Conservation (phyloP, 1,140 invertebrate species). For the Rhagoletis pomonella region DNA sequence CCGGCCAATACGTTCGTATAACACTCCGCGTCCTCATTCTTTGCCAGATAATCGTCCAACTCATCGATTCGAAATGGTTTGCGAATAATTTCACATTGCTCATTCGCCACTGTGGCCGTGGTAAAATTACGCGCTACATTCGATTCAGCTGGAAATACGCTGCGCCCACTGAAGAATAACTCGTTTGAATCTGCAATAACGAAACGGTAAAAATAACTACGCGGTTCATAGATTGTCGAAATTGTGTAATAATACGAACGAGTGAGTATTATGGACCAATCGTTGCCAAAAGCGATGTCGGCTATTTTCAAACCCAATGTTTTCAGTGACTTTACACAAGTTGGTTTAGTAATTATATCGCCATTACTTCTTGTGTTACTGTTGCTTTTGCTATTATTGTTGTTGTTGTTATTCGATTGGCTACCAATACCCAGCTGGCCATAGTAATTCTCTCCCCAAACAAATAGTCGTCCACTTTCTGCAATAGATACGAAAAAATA, state of each 20-base stretch:
- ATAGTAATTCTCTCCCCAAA: slow-evolving; percentile 79
- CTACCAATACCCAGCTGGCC: slow-evolving; percentile 78
- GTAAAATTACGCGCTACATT: slow-evolving; percentile 69
- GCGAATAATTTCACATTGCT: slow-evolving; percentile 65
- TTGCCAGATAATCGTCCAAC: slow-evolving; percentile 68
- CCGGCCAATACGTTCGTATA: slow-evolving; percentile 68
- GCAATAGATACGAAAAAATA: slow-evolving; percentile 64
- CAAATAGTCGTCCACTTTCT: slow-evolving; percentile 76
- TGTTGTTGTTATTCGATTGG: slow-evolving; percentile 60
- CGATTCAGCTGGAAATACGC: slow-evolving; percentile 67
- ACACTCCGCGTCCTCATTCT: slow-evolving; percentile 69
- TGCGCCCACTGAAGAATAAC: slow-evolving; percentile 71
- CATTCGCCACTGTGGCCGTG: slow-evolving; percentile 62
- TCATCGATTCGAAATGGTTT: slow-evolving; percentile 71
- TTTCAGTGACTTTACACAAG: slow-evolving; percentile 73
- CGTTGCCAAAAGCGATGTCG: slow-evolving; percentile 69
- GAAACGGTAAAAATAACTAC: neutral
- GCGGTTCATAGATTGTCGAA: neutral
- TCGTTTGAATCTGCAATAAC: slow-evolving; percentile 69
- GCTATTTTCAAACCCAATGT: slow-evolving; percentile 71
- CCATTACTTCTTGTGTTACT: slow-evolving; percentile 55
- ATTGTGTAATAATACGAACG: slow-evolving; percentile 61
- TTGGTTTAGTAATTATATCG: slow-evolving; percentile 71
- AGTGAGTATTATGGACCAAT: slow-evolving; percentile 72
- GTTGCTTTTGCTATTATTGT: slow-evolving; percentile 52